Conservation (phyloP, 2,113 vertebrate genomes). For the Cygnus buccinator region DNA sequence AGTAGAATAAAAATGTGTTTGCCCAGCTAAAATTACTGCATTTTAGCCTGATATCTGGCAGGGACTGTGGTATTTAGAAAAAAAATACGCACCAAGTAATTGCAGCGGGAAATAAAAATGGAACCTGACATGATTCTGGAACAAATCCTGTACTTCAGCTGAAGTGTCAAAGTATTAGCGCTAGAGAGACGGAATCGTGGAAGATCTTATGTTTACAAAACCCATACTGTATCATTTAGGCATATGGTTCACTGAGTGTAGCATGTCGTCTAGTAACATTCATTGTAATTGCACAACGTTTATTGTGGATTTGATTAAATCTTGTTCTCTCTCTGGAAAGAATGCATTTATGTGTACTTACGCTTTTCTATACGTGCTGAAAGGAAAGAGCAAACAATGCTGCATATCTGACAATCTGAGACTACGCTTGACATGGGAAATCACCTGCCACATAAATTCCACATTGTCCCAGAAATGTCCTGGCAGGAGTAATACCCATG, state of each 20-base stretch:
- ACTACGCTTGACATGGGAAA: neutral
- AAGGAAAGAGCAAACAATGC: neutral
- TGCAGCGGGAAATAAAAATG: neutral
- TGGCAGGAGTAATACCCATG: neutral
- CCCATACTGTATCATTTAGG: neutral
- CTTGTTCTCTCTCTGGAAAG: slow-evolving; percentile 11
- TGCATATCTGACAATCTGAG: neutral
- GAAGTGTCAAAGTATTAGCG: neutral
- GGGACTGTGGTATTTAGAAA: neutral
- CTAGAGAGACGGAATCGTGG: neutral
- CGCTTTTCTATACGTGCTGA: neutral
- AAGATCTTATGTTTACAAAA: neutral
- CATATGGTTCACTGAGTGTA: neutral
- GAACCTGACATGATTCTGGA: neutral
- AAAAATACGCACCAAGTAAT: neutral
- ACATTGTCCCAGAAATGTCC: fast-evolving
- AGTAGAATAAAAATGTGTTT: neutral
- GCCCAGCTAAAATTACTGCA: neutral
- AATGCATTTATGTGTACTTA: neutral
- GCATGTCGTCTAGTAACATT: slow-evolving; percentile 1
- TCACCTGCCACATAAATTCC: neutral
- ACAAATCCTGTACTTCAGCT: neutral
- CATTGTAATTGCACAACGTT: slow-evolving; percentile 8
- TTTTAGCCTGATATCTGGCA: neutral
- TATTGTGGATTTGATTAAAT: neutral